These are phyloP conservation scores for Andrena marginata DNA, from an alignment of 2,888 invertebrate genomes.

Conservation along the genomic window DNA sequence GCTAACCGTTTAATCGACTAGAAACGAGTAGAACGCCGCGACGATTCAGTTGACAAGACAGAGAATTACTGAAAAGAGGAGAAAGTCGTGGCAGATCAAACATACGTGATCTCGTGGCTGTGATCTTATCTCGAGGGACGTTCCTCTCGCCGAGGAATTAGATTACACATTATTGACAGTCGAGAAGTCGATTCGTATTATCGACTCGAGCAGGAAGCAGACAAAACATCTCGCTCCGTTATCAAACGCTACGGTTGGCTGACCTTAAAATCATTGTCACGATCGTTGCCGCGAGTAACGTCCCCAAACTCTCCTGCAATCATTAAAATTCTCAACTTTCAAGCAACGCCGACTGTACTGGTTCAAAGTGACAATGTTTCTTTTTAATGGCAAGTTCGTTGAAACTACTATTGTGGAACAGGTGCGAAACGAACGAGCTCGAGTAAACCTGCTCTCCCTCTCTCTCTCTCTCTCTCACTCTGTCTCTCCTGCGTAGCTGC, in stretches of 20 bases:
- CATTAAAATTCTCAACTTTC: too few species aligned
- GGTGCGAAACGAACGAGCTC: constrained; percentile 22
- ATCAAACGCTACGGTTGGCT: constrained; percentile 31
- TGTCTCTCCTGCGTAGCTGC: constrained; percentile 7
- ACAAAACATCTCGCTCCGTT: constrained; percentile 40
- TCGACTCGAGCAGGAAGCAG: constrained; percentile 36
- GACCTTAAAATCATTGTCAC: constrained; percentile 27
- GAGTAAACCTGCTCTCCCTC: constrained; percentile 14
- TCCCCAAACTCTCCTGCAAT: neutral
- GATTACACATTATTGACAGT: constrained; percentile 44
- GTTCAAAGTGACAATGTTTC: neutral
- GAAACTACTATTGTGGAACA: constrained; percentile 10
- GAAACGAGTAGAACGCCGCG: neutral
- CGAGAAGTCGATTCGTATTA: constrained; percentile 40
- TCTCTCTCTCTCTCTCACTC: neutral
- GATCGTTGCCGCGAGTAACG: neutral
- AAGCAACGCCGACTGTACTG: neutral
- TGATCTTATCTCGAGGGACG: constrained; percentile 36
- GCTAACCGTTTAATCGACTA: neutral
- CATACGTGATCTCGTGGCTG: constrained; percentile 26
- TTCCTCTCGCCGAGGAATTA: constrained; percentile 38
- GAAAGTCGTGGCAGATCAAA: constrained; percentile 1
- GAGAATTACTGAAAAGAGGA: neutral
- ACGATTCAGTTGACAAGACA: neutral
- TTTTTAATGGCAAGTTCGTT: neutral